Base-by-base conservation (phyloP, 2,797 vertebrate genomes). In the Mormyrops boulengeri region DNA sequence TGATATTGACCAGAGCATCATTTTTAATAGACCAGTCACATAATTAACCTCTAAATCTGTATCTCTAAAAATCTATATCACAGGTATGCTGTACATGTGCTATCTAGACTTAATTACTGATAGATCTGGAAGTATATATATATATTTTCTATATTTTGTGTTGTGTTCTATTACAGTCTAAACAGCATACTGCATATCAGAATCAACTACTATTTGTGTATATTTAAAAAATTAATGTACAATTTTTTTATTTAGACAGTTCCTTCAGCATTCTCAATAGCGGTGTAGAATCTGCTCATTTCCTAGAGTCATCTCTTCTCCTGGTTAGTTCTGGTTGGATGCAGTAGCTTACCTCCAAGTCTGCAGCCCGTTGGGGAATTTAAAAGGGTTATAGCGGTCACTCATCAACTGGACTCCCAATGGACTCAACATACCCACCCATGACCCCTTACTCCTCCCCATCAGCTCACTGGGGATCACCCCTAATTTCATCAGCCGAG, bases 401-500 rank as follows among this genome's bases (percentile, higher is more conserved):
- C 90, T 92, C 92, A 92, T 92, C 92, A 92, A 91, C 91, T 95
- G 93, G 93, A 77, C 9, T 34, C 88, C 95, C 94, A 89, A 89
- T 89, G 94, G 95, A 94, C 94, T 92, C 38, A 93, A 91, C 92
- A 93, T 93, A 93, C 95, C 94, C 94, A 94, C 91, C 94, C 94
- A 95, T 93, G 92, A 94, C 94, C 94, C 89, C 91, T 14, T 5
- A 47, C 94, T 92, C 96, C 96, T 96, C 95, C 95, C 93, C 95
- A 95, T 94, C 95, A 94, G 95, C 95, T 95, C 94, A 96, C 96
- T 94, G 89, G 93, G 95, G 96, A 96, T 94, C 93, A 93, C 92
- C 92, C 93, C 94, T 96, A 97, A 97, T 96, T 96, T 96, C 95
- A 95, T 96, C 95, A 96, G 96, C 94, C 95, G 95, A 95, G 92